These are phyloP conservation scores for Botia almorhae DNA, from an alignment of 2,797 vertebrate genomes.

Conservation along the genomic window DNA sequence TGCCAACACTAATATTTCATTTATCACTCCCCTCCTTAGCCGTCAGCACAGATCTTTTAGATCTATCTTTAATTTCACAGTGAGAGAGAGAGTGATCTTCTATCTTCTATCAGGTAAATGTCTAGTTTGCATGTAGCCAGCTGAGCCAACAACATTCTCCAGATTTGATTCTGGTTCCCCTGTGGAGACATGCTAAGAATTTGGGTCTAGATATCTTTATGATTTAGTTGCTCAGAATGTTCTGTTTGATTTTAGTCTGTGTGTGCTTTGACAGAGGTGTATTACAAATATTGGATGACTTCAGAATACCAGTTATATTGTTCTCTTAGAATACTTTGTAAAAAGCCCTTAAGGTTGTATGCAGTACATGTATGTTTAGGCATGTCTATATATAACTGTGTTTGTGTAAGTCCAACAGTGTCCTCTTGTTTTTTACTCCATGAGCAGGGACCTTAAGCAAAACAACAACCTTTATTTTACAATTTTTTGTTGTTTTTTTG, in stretches of 20 bases:
- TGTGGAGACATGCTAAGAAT: conserved; percentile 52
- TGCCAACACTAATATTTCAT: conserved; percentile 57
- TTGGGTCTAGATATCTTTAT: conserved; percentile 42
- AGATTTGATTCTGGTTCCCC: conserved; percentile 45
- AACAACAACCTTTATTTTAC: no score
- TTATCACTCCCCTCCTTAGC: conserved; percentile 38
- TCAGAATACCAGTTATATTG: not conserved
- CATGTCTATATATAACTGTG: no score
- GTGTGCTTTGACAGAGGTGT: conserved; percentile 47
- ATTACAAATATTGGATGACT: conserved; percentile 27
- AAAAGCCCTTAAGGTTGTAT: no score
- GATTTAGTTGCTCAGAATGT: conserved; percentile 24
- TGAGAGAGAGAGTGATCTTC: no score
- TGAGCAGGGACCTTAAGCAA: no score
- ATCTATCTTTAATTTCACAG: conserved; percentile 28
- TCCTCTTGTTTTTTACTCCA: no score
- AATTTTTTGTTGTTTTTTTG: no score
- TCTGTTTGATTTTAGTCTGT: conserved; percentile 31
- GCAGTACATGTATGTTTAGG: no score
- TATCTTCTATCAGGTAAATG: conserved; percentile 25
- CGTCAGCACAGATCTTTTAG: conserved; percentile 49
- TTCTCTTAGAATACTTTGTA: not conserved
- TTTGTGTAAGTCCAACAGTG: no score
- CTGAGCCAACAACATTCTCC: conserved; percentile 40
- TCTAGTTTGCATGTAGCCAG: conserved; percentile 24